A percentile compares a stretch with the other conserved stretches of the same genome.
Conservation (phyloP, 1,140 invertebrate genomes). For the Plectus sambesii region DNA sequence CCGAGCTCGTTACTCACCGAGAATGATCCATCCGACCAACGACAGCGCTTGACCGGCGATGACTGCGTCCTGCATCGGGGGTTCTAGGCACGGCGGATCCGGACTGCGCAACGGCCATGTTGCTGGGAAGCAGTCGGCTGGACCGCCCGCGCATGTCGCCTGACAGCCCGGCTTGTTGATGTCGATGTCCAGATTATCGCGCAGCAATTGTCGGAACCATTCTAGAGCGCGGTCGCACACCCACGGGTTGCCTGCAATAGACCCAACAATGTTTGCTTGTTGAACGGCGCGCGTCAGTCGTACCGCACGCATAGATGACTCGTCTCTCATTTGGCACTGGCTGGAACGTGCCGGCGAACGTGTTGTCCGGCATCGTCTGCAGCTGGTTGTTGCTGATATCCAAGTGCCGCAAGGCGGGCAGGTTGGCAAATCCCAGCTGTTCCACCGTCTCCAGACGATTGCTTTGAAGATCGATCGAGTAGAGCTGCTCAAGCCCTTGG, state of each 20-base stretch:
- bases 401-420: constrained; percentile 38
- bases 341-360: constrained; percentile 37
- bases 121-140: not conserved
- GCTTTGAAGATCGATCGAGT: constrained; percentile 44
- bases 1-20: constrained; percentile 24
- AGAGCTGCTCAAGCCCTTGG: constrained; percentile 40
- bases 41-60: constrained; percentile 34
- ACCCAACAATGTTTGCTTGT: not conserved
- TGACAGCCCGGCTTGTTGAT: constrained; percentile 45
- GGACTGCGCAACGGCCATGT: not conserved
- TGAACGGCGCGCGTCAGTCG: too few species aligned
- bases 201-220: constrained; percentile 42
- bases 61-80: constrained; percentile 13
- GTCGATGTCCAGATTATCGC: constrained; percentile 44
- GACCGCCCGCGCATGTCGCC: constrained; percentile 37
- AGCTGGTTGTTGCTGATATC: constrained; percentile 46
- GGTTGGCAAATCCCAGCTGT: constrained; percentile 39
- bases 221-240: constrained; percentile 38
- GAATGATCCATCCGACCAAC: constrained; percentile 44
- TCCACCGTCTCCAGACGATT: constrained; percentile 42
- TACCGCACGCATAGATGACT: constrained; percentile 44
- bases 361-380: constrained; percentile 40
- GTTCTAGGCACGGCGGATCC: not conserved
- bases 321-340: constrained; percentile 41
- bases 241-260: constrained; percentile 39